Evolutionary conservation across 2,113 vertebrate genomes (phyloP).

Genomic region (Engraulis encrasicolus): DNA sequence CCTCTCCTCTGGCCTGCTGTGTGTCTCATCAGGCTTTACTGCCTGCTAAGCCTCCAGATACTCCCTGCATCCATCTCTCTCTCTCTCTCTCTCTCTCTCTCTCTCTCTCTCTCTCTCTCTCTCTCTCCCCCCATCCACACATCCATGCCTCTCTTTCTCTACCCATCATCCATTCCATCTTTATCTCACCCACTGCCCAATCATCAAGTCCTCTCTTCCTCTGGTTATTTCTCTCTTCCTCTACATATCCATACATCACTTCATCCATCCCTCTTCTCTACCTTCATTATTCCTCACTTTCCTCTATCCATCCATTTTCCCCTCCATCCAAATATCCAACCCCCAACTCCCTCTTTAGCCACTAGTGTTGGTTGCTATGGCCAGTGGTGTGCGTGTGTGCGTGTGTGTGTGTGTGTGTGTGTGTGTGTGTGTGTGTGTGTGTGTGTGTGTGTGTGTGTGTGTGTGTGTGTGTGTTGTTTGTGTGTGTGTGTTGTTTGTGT

Average conservation of each 20-base stretch:
- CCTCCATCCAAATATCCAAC: slow-evolving; percentile 51
- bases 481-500: too few relatives aligned
- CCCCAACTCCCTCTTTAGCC: slow-evolving; percentile 56
- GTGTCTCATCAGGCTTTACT: slow-evolving; percentile 68
- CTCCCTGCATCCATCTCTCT: neutral
- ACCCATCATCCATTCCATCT: too few relatives aligned
- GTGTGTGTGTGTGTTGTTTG: slow-evolving; percentile 69
- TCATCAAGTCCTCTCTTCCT: too few relatives aligned
- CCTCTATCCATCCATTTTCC: slow-evolving; percentile 1
- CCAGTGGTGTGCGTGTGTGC: slow-evolving; percentile 56
- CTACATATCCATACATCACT: neutral
- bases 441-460: slow-evolving; percentile 66
- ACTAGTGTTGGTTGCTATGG: slow-evolving; percentile 61
- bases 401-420: slow-evolving; percentile 64
- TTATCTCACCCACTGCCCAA: too few relatives aligned
- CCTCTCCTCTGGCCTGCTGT: slow-evolving; percentile 44
- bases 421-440: slow-evolving; percentile 72
- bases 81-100: too few relatives aligned
- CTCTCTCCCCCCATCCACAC: too few relatives aligned
- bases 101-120: too few relatives aligned
- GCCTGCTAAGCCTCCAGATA: slow-evolving; percentile 73
- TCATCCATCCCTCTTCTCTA: slow-evolving; percentile 55
- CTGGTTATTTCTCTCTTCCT: too few relatives aligned
- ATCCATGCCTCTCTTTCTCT: too few relatives aligned
- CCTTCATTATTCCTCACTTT: neutral